These are phyloP conservation scores for Tetrao urogallus DNA, from an alignment of 2,113 vertebrate species.

Conservation along the genomic window DNA sequence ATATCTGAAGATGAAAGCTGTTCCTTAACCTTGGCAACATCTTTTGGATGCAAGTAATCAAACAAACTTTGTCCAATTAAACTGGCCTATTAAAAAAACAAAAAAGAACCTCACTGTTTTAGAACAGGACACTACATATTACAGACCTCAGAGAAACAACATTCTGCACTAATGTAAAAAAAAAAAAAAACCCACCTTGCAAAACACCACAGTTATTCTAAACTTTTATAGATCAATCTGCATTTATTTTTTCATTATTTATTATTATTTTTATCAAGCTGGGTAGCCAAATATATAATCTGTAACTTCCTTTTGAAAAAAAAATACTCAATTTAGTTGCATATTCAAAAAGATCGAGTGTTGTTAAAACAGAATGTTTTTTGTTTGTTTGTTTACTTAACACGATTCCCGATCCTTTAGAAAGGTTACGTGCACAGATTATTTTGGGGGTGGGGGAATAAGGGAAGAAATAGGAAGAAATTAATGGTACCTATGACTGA, in stretches of 20 bases:
- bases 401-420: background rate
- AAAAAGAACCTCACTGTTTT: background rate
- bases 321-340: background rate
- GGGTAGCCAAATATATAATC: background rate
- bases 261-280: background rate
- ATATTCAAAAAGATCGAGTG: background rate
- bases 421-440: background rate
- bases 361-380: background rate
- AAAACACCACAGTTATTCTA: background rate
- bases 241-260: background rate
- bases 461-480: background rate
- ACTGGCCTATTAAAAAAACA: constrained; percentile 76
- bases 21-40: constrained; percentile 94
- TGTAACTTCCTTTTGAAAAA: background rate
- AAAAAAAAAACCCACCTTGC: background rate
- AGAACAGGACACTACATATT: background rate
- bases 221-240: background rate
- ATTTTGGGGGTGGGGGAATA: rapidly evolving
- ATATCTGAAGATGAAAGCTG: constrained; percentile 89
- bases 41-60: constrained; percentile 92
- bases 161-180: background rate
- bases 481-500: background rate
- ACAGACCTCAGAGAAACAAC: background rate
- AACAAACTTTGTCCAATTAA: constrained; percentile 92
- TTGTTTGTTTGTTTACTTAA: background rate